Conservation (phyloP, 1,140 invertebrate genomes). For the Trachelipus rathkii region DNA sequence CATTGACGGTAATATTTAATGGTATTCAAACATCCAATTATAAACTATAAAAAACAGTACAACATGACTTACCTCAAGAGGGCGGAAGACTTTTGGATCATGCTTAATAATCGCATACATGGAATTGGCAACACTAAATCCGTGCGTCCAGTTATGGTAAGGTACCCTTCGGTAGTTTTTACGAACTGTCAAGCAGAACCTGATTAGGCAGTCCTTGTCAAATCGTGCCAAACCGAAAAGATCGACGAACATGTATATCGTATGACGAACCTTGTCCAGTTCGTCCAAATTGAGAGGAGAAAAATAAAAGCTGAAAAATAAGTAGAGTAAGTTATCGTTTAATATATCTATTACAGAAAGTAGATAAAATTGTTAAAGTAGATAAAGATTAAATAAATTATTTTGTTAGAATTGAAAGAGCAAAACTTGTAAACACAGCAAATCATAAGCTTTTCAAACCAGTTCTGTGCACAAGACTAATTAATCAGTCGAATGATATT, state of each 20-base stretch:
- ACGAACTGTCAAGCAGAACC: slow-evolving; percentile 72
- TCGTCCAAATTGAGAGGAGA: slow-evolving; percentile 65
- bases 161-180: slow-evolving; percentile 78
- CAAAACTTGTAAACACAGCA: too few species aligned
- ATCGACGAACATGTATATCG: slow-evolving; percentile 74
- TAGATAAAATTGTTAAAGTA: too few species aligned
- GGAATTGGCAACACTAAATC: slow-evolving; percentile 76
- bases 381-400: too few species aligned
- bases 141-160: slow-evolving; percentile 82
- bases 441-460: too few species aligned
- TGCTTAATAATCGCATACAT: slow-evolving; percentile 72
- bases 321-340: too few species aligned
- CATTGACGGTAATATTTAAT: too few species aligned
- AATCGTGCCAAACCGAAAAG: slow-evolving; percentile 63
- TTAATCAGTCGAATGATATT: too few species aligned
- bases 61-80: slow-evolving; percentile 56
- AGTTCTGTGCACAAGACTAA: too few species aligned
- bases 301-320: slow-evolving; percentile 62
- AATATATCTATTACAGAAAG: too few species aligned
- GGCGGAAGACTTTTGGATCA: slow-evolving; percentile 56
- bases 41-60: slow-evolving; percentile 57
- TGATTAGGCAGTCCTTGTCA: slow-evolving; percentile 60
- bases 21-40: slow-evolving; percentile 56
- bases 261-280: slow-evolving; percentile 64
- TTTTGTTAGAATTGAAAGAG: too few species aligned